Evolutionary conservation across 2,797 vertebrate species (phyloP), one percentile per base, ranked within the genome.

Genomic region (Argya squamiceps): DNA sequence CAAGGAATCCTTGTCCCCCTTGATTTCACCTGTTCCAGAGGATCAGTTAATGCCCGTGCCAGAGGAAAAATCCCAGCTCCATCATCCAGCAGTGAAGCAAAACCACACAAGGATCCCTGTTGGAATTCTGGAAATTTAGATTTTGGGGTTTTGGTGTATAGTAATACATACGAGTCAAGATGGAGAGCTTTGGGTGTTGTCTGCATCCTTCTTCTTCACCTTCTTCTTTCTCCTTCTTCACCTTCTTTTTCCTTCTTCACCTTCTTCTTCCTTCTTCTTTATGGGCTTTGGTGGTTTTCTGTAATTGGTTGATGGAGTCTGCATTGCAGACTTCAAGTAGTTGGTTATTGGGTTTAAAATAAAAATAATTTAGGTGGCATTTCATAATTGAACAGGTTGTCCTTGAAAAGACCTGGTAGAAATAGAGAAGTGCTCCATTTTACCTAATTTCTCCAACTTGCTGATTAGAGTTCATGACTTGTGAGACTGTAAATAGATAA

Each of bases 401-500:
- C 32, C 21, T 55, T 56, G 53, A 10, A 23, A 56, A 23, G 53
- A 34, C 13, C n/a, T 34, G 32, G 32, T 7, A 23, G 32, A n/a
- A 14, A 34, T 11, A n/a, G 53, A 34, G 32, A 15, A 34, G 6
- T 6, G 13, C 53, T 23, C 53, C 32, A 23, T 34, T 56, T 34
- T 34, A 23, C 21, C 53, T 34, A 32, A 1, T 23, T 34, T 34
- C 20, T 34, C 32, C 10, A 7, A 34, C 14, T 34, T 23, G 14
- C 21, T 34, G 3, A 9, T 56, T 23, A 6, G 21, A 15, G 21
- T 14, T 55, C 53, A n/a, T 1, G 2, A 6, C 32, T 56, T 0
- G 4, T 34, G 21, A 34, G 14, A 1, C 32, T 15, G 13, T 56
- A 34, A 23, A 34, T 15, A 10, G 9, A 34, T 56, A 23, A 56